Conservation (phyloP, 2,888 invertebrate species). For the Drosophila pseudotalamancana region DNA sequence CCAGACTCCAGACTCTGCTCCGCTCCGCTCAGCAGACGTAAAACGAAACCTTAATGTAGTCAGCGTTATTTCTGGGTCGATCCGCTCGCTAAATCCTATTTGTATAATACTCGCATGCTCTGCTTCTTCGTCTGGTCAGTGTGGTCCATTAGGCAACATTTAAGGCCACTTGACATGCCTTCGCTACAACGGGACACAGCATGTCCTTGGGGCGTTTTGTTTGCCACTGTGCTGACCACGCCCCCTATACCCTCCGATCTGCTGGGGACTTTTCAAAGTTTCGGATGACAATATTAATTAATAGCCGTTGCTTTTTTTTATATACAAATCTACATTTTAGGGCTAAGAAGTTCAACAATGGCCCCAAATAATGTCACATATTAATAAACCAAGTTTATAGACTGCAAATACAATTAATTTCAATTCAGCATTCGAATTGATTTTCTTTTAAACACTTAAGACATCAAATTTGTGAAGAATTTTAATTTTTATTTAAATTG, state of each 20-base stretch:
- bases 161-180: constrained; percentile 70
- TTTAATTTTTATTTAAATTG: no score
- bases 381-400: no score
- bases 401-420: no score
- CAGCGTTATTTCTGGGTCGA: constrained; percentile 39
- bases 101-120: background rate
- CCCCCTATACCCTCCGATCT: background rate
- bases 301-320: no score
- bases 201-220: constrained; percentile 63
- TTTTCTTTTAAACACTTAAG: no score
- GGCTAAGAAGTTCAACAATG: no score
- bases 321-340: no score
- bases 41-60: constrained; percentile 65
- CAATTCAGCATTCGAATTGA: no score
- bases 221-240: constrained; percentile 44
- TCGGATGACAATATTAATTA: background rate
- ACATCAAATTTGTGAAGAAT: no score
- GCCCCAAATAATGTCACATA: no score
- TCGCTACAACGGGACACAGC: background rate
- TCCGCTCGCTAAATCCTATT: constrained; percentile 19
- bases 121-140: constrained; percentile 57
- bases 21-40: constrained; percentile 48
- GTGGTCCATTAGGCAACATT: constrained; percentile 74
- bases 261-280: background rate
- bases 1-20: constrained; percentile 25